Evolutionary conservation across 2,888 invertebrate species (phyloP), one percentile per base, ranked within the genome.

Genomic region (Melanostoma scalare): DNA sequence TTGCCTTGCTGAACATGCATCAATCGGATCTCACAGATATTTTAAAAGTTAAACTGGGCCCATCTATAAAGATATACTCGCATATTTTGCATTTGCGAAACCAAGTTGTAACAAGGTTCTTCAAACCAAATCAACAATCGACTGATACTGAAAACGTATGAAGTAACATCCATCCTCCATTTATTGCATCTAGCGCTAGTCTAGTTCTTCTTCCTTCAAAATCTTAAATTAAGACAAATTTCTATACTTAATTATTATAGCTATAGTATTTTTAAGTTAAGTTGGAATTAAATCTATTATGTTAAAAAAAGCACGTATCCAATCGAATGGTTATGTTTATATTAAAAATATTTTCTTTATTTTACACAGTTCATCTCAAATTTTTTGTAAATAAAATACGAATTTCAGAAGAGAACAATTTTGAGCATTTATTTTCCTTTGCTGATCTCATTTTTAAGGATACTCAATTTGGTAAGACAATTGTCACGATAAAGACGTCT

Each of bases 401-500:
- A 82, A 75, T 74, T 63, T 74, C 38, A 6, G 30, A 55, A 35
- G 52, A 30, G 31, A 35, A 56, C 4, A 58, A 20, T 20, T 48
- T 0, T n/a, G n/a, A 42, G 30, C 30, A 1, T 61, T 67, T 71
- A 80, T 35, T 85, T 67, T 31, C 42, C 44, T 87, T 86, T 58
- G 75, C 93, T 93, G 91, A 95, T 93, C 88, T 96, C 94, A 86
- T 94, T 94, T 90, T 97, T 97, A 71, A 98, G 92, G 74, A 95
- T 91, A 33, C 97, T 94, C 8, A 98, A 92, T 77, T 95, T 94
- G 0, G 96, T 96, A 30, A 98, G 92, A 85, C 96, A 96, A 40
- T 94, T 93, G 89, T 98, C 97, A 30, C 98, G 93, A 96, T 97
- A 97, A 0, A 93, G 93, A 35, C 97, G 93, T 82, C 96, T 92